A percentile compares a stretch with the other conserved stretches of the same genome.
phyloP scores from a whole-genome alignment of 2,888 invertebrate species.

The Serrognathus titanus region DNA sequence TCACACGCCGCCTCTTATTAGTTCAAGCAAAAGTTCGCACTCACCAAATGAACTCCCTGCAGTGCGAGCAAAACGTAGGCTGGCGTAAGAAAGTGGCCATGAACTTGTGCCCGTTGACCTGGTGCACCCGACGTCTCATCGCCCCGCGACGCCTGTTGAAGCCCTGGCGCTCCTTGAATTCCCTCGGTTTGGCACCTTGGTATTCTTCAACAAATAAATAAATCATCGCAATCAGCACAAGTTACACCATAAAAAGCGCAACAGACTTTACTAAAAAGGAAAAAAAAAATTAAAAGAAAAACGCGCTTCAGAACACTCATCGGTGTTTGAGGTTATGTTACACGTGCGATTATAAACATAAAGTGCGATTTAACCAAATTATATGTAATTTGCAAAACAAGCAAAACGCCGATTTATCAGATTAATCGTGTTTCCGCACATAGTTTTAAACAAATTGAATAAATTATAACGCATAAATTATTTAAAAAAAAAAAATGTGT shows the following conservation, averaged over 20 bases:
- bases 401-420: too few relatives aligned
- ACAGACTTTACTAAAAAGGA: too few relatives aligned
- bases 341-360: too few relatives aligned
- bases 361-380: too few relatives aligned
- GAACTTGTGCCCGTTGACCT: slow-evolving; percentile 98
- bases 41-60: slow-evolving; percentile 98
- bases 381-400: too few relatives aligned
- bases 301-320: too few relatives aligned
- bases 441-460: too few relatives aligned
- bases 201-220: slow-evolving; percentile 46
- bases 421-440: too few relatives aligned
- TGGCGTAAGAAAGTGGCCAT: slow-evolving; percentile 99
- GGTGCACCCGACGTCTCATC: slow-evolving; percentile 96
- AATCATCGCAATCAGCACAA: background rate
- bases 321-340: too few relatives aligned
- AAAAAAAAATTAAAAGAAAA: too few relatives aligned
- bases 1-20: background rate
- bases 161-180: slow-evolving; percentile 95
- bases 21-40: slow-evolving; percentile 32
- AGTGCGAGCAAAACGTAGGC: slow-evolving; percentile 99
- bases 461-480: too few relatives aligned
- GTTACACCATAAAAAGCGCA: background rate
- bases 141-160: slow-evolving; percentile 96
- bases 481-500: too few relatives aligned
- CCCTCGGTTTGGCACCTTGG: slow-evolving; percentile 61